Conservation (phyloP, 2,888 invertebrate species). For the Cerastoderma edule region DNA sequence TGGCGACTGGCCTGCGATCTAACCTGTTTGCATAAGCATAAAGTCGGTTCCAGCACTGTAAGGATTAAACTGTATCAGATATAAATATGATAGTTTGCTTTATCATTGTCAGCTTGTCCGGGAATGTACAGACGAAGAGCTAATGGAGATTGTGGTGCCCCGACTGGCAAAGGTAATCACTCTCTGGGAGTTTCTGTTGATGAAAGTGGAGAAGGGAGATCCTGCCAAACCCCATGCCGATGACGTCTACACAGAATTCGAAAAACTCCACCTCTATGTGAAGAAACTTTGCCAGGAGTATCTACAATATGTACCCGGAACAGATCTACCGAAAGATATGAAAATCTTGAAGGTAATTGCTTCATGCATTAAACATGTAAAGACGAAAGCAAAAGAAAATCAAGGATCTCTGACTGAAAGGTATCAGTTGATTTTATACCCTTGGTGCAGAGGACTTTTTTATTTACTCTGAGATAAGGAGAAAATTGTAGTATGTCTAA, state of each 20-base stretch:
- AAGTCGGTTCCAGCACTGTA: no score
- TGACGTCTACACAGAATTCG: slow-evolving; percentile 74
- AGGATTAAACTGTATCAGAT: no score
- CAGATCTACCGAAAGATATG: slow-evolving; percentile 33
- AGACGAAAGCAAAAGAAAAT: no score
- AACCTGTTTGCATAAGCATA: no score
- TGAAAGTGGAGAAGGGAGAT: slow-evolving; percentile 82
- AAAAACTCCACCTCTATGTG: slow-evolving; percentile 72
- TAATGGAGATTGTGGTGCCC: slow-evolving; percentile 84
- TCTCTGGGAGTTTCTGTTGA: slow-evolving; percentile 85
- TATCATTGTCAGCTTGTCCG: slow-evolving; percentile 44
- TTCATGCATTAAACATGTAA: no score
- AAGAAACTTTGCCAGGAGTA: slow-evolving; percentile 73
- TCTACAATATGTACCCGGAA: slow-evolving; percentile 61
- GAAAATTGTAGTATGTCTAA: no score
- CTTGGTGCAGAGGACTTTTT: no score
- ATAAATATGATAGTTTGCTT: neutral
- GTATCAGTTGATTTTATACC: no score
- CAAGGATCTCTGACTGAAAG: no score
- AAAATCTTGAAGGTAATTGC: slow-evolving; percentile 34
- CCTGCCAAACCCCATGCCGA: slow-evolving; percentile 74
- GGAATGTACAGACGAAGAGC: slow-evolving; percentile 82
- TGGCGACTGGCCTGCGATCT: no score
- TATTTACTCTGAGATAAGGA: no score
- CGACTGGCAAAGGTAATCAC: slow-evolving; percentile 83